phyloP scores from a whole-genome alignment of 2,797 vertebrate species.

The Melanotaenia parkinsoni region DNA sequence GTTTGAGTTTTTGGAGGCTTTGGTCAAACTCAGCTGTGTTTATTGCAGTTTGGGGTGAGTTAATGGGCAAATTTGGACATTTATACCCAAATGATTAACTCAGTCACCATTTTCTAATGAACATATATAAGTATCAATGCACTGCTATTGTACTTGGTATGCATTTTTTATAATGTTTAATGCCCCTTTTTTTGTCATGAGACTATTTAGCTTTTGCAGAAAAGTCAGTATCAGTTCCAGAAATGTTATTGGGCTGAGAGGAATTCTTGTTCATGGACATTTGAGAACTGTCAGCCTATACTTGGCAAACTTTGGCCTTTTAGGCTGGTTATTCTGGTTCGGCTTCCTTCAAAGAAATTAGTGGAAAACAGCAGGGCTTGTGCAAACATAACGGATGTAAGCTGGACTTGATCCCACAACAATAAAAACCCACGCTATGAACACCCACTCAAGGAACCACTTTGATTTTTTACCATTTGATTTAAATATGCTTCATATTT shows the following conservation, averaged over 20 bases:
- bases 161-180: not conserved
- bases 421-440: constrained; percentile 31
- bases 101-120: constrained; percentile 35
- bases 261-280: constrained; percentile 11
- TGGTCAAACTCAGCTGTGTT: constrained; percentile 13
- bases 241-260: not conserved
- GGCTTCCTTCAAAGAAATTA: constrained; percentile 21
- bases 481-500: constrained; percentile 27
- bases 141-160: not conserved
- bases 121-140: no score
- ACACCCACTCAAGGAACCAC: constrained; percentile 38
- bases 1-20: constrained; percentile 18
- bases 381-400: constrained; percentile 23
- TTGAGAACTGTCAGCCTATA: not conserved
- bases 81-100: constrained; percentile 45
- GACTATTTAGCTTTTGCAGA: constrained; percentile 6
- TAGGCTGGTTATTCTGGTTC: constrained; percentile 14
- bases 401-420: constrained; percentile 36
- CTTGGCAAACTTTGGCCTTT: constrained; percentile 24
- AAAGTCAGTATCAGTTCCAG: constrained; percentile 11
- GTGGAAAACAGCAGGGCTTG: constrained; percentile 9
- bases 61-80: constrained; percentile 36
- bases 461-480: constrained; percentile 20
- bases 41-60: constrained; percentile 37
- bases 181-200: not conserved